Evolutionary conservation across 1,140 invertebrate genomes (phyloP).

Genomic region (Sminthurides bifidus): DNA sequence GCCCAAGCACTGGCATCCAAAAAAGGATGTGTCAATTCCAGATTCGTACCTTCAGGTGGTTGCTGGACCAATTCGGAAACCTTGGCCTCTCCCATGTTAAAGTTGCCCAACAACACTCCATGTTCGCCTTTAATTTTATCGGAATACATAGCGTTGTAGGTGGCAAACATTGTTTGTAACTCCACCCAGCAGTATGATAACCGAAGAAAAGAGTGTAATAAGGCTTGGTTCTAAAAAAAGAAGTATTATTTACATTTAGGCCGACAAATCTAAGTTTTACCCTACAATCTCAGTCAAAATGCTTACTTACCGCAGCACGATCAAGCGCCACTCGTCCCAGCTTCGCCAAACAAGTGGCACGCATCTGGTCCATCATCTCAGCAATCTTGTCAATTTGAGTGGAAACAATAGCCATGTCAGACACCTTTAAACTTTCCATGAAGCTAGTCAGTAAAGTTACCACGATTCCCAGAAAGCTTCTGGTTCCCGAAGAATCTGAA

Average conservation of each 20-base stretch:
- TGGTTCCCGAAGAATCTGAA: neutral
- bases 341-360: slow-evolving; percentile 6
- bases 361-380: slow-evolving; percentile 13
- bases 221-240: neutral
- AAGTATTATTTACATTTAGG: no score
- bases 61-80: no score
- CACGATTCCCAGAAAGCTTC: slow-evolving; percentile 12
- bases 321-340: neutral
- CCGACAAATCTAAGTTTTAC: no score
- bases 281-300: no score
- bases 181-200: slow-evolving; percentile 2
- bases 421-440: slow-evolving; percentile 20
- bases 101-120: no score
- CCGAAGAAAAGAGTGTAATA: slow-evolving; percentile 7
- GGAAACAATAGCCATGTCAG: slow-evolving; percentile 10
- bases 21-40: no score
- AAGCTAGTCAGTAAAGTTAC: slow-evolving; percentile 13
- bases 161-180: slow-evolving; percentile 4
- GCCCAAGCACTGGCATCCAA: no score
- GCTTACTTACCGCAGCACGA: slow-evolving; percentile 9
- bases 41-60: no score
- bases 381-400: slow-evolving; percentile 12
- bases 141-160: no score
- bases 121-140: no score
- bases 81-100: no score